Conservation (phyloP, 2,113 vertebrate species). For the Entomyzon cyanotis region DNA sequence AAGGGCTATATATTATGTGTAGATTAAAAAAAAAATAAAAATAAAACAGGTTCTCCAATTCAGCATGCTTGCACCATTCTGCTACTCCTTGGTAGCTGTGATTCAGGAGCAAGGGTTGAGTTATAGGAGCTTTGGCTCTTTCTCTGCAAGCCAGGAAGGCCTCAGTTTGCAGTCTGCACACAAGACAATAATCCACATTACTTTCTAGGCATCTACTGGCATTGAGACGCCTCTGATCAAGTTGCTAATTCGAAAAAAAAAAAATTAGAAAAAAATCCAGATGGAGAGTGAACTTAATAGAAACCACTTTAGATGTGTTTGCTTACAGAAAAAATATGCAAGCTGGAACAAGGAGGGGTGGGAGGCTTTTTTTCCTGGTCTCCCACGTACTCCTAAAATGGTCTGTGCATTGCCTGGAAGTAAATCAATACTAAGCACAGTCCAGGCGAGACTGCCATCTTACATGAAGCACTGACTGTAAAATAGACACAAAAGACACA, state of each 20-base stretch:
- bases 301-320: conserved; percentile 11
- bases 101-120: not conserved
- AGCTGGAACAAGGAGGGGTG: not conserved
- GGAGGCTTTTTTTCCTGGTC: not conserved
- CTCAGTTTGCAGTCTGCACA: not conserved
- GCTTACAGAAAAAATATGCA: not conserved
- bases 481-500: conserved; percentile 84
- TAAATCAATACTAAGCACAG: conserved; percentile 78
- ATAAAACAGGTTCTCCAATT: not conserved
- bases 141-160: not conserved
- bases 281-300: not conserved
- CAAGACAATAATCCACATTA: not conserved
- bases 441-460: conserved; percentile 78
- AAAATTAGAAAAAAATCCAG: not conserved
- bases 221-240: not conserved
- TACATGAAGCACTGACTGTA: conserved; percentile 79
- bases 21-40: not conserved
- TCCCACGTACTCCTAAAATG: conserved; percentile 64
- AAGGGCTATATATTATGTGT: not conserved
- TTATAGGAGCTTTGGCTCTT: not conserved
- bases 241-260: not conserved
- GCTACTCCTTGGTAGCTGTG: not conserved
- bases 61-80: not conserved
- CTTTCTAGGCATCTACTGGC: not conserved
- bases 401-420: conserved; percentile 66